Percentiles rank a stretch among this genome's conserved stretches.
These are phyloP conservation scores for Tetrao urogallus DNA, from an alignment of 2,113 vertebrate species.

Conservation along the genomic window DNA sequence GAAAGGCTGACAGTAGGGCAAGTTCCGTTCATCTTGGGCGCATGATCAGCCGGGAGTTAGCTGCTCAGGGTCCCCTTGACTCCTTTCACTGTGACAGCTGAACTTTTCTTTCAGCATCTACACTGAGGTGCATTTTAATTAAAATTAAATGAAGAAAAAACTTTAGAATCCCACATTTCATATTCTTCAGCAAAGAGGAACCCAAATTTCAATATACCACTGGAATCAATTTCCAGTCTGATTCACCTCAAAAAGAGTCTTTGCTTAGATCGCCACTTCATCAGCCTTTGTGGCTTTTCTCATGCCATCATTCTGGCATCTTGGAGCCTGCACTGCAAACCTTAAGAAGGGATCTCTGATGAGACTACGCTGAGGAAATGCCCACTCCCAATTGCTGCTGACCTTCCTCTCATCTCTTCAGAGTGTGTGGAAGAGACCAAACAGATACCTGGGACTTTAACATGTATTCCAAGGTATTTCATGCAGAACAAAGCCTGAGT, in stretches of 20 bases:
- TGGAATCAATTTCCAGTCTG: background rate
- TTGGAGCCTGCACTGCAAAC: background rate
- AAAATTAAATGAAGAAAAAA: background rate
- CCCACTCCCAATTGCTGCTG: fast-evolving
- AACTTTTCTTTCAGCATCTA: background rate
- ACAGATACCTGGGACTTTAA: background rate
- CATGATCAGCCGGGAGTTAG: background rate
- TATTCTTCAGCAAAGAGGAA: background rate
- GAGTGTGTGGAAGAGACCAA: background rate
- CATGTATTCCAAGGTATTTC: background rate
- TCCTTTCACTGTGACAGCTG: background rate
- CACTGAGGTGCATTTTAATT: background rate
- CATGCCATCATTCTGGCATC: background rate
- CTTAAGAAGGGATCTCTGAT: background rate
- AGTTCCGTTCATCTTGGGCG: background rate
- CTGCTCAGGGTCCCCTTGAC: background rate
- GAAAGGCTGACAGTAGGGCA: background rate
- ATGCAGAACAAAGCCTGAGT: background rate
- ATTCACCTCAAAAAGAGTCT: background rate
- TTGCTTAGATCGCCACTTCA: background rate
- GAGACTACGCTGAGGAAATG: background rate
- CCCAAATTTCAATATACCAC: background rate
- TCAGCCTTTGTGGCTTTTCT: background rate
- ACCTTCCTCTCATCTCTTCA: background rate
- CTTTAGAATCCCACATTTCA: background rate